phyloP scores from a whole-genome alignment of 2,113 vertebrate species.

The Plecturocebus donacophilus region DNA sequence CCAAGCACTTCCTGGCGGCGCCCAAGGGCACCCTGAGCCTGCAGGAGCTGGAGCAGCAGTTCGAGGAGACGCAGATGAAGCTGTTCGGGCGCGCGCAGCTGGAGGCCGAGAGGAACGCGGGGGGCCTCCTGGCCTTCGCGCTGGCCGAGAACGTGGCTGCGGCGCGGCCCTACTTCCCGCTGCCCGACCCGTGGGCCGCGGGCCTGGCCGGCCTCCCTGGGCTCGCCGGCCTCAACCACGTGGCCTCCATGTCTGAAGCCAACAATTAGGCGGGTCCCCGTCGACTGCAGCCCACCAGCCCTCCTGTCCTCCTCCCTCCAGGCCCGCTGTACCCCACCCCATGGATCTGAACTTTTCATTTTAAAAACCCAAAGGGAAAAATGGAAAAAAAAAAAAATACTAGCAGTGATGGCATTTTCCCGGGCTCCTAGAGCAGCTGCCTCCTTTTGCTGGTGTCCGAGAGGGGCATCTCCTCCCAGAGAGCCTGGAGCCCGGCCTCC shows the following conservation, averaged over 20 bases:
- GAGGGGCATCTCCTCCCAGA: neutral
- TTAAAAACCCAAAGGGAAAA: slow-evolving; percentile 3
- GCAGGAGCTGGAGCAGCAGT: slow-evolving; percentile 88
- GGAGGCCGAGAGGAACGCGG: slow-evolving; percentile 90
- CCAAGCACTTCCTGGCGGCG: slow-evolving; percentile 87
- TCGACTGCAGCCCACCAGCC: neutral
- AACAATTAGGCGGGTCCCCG: slow-evolving; percentile 86
- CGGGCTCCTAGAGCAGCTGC: neutral
- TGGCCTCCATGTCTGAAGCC: slow-evolving; percentile 91
- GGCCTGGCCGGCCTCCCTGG: slow-evolving; percentile 88
- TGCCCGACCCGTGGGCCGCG: slow-evolving; percentile 93
- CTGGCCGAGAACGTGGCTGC: slow-evolving; percentile 91
- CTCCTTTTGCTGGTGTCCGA: neutral
- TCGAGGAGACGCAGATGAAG: slow-evolving; percentile 90
- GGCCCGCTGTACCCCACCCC: neutral
- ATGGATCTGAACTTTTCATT: neutral
- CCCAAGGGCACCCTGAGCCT: slow-evolving; percentile 85
- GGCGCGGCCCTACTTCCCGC: slow-evolving; percentile 90
- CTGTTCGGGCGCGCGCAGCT: slow-evolving; percentile 88
- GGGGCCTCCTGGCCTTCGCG: slow-evolving; percentile 92
- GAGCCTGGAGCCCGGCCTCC: neutral
- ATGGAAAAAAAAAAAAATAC: neutral
- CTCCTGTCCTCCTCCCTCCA: neutral
- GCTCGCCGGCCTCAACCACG: slow-evolving; percentile 86
- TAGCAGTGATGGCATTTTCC: neutral